These are phyloP conservation scores for Drosophila birchii DNA, from an alignment of 2,888 invertebrate species.

Conservation along the genomic window DNA sequence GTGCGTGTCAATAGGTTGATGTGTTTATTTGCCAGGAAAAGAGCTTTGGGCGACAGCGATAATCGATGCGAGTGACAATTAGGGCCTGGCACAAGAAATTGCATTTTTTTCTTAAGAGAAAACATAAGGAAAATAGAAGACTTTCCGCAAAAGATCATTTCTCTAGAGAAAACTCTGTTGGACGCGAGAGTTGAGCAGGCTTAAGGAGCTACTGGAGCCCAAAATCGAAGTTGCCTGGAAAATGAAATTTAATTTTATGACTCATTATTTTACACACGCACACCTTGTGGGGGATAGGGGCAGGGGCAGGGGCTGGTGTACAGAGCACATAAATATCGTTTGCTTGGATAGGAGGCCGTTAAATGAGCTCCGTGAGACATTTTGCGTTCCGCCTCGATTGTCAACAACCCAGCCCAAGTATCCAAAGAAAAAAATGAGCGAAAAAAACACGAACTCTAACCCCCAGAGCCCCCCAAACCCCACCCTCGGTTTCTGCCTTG, in stretches of 20 bases:
- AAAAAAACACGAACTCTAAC: neutral
- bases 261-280: conserved; percentile 70
- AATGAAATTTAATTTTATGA: conserved; percentile 70
- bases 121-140: neutral
- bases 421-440: neutral
- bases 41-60: conserved; percentile 20
- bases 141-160: conserved; percentile 18
- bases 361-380: conserved; percentile 74
- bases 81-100: conserved; percentile 41
- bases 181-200: too few relatives aligned
- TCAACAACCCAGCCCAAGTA: conserved; percentile 21
- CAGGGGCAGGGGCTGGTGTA: conserved; percentile 6
- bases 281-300: neutral
- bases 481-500: conserved; percentile 23
- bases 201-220: neutral
- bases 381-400: conserved; percentile 45
- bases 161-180: neutral
- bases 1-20: conserved; percentile 71
- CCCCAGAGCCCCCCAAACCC: neutral
- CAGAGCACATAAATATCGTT: conserved; percentile 50
- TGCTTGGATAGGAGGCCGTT: conserved; percentile 40
- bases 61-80: conserved; percentile 61
- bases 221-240: conserved; percentile 41
- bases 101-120: neutral
- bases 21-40: conserved; percentile 62